Conservation (phyloP, 2,888 invertebrate species). For the Branchipolynoe longqiensis region DNA sequence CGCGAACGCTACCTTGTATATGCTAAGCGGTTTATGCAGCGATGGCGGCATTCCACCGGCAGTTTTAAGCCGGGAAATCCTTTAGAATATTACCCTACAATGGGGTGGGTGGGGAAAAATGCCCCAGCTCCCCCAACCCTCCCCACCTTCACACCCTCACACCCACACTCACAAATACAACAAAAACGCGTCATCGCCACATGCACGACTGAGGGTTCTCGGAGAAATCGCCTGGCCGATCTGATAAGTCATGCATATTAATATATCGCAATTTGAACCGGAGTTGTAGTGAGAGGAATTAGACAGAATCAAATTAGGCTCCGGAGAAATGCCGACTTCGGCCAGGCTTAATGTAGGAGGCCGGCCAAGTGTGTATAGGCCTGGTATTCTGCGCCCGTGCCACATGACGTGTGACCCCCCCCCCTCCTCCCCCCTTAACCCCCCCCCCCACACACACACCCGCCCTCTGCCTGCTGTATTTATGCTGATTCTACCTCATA, state of each 20-base stretch:
- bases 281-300: slow-evolving; percentile 9
- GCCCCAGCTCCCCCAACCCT: too few species aligned
- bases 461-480: background rate
- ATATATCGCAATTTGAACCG: slow-evolving; percentile 17
- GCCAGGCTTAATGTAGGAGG: too few species aligned
- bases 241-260: slow-evolving; percentile 25
- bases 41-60: background rate
- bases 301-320: background rate
- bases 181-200: slow-evolving; percentile 18
- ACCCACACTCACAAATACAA: slow-evolving; percentile 19
- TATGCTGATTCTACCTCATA: too few species aligned
- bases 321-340: background rate
- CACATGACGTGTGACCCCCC: too few species aligned
- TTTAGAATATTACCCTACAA: too few species aligned
- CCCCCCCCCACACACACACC: background rate
- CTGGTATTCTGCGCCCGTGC: too few species aligned
- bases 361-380: too few species aligned
- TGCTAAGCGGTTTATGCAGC: slow-evolving; percentile 40
- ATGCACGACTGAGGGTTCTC: background rate
- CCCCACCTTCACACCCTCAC: too few species aligned
- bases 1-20: slow-evolving; percentile 11
- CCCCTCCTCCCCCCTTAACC: background rate
- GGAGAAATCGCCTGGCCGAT: background rate
- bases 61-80: background rate
- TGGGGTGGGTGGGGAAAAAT: too few species aligned